Evolutionary conservation across 2,888 invertebrate genomes (phyloP), one percentile per base, ranked within the genome.

Genomic region (Eulithis prunata): DNA sequence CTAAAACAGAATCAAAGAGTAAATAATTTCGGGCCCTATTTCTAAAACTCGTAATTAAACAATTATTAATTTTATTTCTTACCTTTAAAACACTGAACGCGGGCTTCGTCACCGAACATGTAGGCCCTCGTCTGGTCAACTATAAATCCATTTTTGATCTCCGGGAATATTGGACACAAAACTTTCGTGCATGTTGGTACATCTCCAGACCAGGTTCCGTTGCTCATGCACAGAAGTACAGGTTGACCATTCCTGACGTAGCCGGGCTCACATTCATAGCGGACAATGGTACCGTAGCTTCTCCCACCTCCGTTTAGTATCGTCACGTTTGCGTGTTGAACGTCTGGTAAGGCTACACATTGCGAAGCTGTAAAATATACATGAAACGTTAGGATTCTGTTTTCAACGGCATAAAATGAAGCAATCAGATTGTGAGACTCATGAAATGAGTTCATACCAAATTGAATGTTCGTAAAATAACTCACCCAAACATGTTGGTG

Each of bases 121-220:
- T 98, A 98, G 55, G 95, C 93, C 71, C 96, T 94, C 0, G 95
- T 94, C 14, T 95, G 93, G 77, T 98, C 98, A 28, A 97, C 96
- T 52, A 98, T 95, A 77, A 97, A 97, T 14, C 98, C 98, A 80
- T 98, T 98, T 77, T 96, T 95, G 69, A 98, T 96, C 82, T 95
- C 95, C 0, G 98, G 98, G 80, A 97, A 94, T 73, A 94, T 94
- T 0, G 95, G 94, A 82, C 97, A 97, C 73, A 94, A 87, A 32
- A 95, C 96, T 78, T 97, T 95, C 45, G 97, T 95, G 86, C 98
- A 98, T 5, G 96, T 95, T 1, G 98, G 98, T 4, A 98, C 97
- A 74, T 97, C 96, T 66, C 97, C 97, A 67, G 98, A 98, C 98
- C 98, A 98, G 10, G 98, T 98, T 58, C 98, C 98, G 81, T 98